Conservation (phyloP, 2,888 invertebrate species). For the Pristionchus fissidentatus region DNA sequence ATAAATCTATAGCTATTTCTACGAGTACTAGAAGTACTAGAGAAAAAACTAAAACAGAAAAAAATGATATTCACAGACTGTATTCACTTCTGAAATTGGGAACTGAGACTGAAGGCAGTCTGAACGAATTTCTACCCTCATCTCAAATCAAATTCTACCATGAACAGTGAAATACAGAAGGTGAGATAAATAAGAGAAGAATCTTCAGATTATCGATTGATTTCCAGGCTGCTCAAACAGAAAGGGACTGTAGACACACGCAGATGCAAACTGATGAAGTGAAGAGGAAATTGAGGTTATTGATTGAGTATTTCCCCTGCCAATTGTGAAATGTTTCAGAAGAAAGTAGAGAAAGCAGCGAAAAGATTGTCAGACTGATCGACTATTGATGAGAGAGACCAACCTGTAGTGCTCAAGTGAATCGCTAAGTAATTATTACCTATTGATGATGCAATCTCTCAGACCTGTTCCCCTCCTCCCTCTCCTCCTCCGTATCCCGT, state of each 20-base stretch:
- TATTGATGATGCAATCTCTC: not conserved
- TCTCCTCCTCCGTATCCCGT: conserved; percentile 11
- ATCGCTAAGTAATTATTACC: not conserved
- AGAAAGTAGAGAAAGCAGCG: conserved; percentile 10
- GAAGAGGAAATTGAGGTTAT: not conserved
- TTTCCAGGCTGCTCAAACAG: not conserved
- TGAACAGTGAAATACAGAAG: not conserved
- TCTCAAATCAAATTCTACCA: not conserved
- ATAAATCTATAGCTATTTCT: no score
- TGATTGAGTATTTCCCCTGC: not conserved
- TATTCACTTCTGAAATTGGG: not conserved
- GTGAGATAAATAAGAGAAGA: not conserved
- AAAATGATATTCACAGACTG: not conserved
- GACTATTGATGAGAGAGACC: not conserved
- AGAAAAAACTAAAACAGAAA: no score
- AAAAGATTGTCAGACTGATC: conserved; percentile 16
- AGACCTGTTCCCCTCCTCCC: conserved; percentile 1
- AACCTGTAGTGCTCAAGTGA: conserved; percentile 13
- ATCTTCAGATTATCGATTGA: not conserved
- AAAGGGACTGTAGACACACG: not conserved
- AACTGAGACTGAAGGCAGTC: conserved; percentile 1
- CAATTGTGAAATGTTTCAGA: not conserved
- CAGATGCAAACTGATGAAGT: conserved; percentile 12
- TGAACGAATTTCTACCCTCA: not conserved
- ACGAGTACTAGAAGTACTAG: no score